Evolutionary conservation across 2,797 vertebrate species (phyloP), one percentile per base, ranked within the genome.

Genomic region (Danionella dracula): DNA sequence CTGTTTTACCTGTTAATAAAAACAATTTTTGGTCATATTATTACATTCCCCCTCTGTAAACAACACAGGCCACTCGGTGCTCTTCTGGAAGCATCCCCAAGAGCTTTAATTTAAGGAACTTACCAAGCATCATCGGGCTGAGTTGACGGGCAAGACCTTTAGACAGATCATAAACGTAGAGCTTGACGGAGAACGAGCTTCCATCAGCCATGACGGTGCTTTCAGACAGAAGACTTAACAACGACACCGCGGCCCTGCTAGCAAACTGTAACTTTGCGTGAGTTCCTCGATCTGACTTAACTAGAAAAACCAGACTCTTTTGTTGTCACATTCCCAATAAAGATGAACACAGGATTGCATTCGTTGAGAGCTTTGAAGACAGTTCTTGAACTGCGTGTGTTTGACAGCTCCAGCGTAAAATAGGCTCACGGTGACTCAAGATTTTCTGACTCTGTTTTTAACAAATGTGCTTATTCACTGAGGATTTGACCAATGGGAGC

Each of bases 151-250:
- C 95, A 89, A 97, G 90, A 82, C 96, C 95, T 82, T 92, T 92
- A 45, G 96, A 99, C 46, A 99, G 74, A 80, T 99, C 95, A 80
- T 99, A 99, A 79, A 99, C 92, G 75, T 95, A 98, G 37, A 99
- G 85, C 60, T 96, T 94, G 35, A 96, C 92, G 5, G 88, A 87
- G 73, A 91, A 88, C 55, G 84, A 77, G 1, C 66, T 35, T 68
- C 72, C 81, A 11, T 77, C 79, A 1, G 88, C 87, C 90, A 91
- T 91, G 16, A 19, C 21, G 55, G 40, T 15, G 29, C 8, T 15
- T 66, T 66, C 7, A 46, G 19, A 54, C 41, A 21, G 20, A 40
- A 1, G 4, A 12, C 46, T 65, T 46, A 46, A 13, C 27, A 42
- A 35, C 50, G 12, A 48, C 37, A 29, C 5, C 40, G 9, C 15